These are phyloP conservation scores for Athene noctua DNA, from an alignment of 2,113 vertebrate genomes.

Conservation along the genomic window DNA sequence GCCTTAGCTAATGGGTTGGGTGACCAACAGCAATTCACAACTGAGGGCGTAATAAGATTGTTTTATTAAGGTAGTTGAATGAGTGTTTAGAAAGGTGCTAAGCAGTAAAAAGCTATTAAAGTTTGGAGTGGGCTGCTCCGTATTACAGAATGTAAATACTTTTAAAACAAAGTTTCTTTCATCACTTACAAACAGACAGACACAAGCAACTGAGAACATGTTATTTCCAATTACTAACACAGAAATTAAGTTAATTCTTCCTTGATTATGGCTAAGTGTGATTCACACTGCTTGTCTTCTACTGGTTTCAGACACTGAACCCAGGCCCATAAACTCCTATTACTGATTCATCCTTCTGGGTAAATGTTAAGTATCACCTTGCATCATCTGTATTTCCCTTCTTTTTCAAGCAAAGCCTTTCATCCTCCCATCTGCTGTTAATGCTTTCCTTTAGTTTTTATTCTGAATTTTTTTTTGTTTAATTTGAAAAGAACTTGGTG, in stretches of 20 bases:
- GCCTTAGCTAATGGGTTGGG: constrained; percentile 29
- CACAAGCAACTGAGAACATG: rapidly evolving
- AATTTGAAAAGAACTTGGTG: neutral
- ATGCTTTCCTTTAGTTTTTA: neutral
- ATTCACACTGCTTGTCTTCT: neutral
- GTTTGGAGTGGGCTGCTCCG: neutral
- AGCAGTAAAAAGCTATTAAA: neutral
- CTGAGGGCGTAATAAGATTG: neutral
- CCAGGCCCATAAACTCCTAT: neutral
- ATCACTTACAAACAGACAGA: neutral
- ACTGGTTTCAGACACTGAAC: neutral
- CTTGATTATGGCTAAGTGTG: neutral
- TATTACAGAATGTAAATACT: neutral
- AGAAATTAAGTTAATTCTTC: neutral
- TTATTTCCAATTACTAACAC: neutral
- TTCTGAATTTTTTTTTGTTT: neutral
- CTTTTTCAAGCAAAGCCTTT: neutral
- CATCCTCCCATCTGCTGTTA: neutral
- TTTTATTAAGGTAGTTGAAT: neutral
- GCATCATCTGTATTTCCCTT: neutral
- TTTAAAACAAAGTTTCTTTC: neutral
- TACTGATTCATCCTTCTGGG: neutral
- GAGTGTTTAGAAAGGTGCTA: neutral
- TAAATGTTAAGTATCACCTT: neutral
- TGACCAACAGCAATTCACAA: constrained; percentile 30